Percentiles rank a stretch among this genome's conserved stretches.
Evolutionary conservation across 2,113 vertebrate genomes (phyloP).

Genomic region (Furnarius figulus): DNA sequence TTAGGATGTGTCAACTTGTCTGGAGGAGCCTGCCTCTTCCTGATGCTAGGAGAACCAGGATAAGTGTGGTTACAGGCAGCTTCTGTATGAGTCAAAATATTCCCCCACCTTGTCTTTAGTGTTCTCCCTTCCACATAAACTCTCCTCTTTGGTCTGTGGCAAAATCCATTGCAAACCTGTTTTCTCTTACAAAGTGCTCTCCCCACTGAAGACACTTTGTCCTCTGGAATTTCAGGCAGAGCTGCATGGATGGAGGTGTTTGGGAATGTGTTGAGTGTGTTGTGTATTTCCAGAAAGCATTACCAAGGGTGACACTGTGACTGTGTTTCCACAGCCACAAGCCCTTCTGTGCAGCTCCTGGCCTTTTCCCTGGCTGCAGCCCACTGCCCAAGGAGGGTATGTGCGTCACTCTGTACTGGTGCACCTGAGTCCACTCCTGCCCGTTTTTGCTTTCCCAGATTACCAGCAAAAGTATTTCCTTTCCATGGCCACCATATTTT

Average conservation of each 20-base stretch:
- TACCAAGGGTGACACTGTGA: background rate
- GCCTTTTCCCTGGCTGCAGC: background rate
- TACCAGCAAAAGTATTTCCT: background rate
- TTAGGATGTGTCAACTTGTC: background rate
- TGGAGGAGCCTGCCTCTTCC: background rate
- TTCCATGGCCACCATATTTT: rapidly evolving
- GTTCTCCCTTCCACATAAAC: background rate
- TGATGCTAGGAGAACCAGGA: background rate
- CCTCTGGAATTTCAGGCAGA: background rate
- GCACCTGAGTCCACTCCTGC: background rate
- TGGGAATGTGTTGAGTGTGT: rapidly evolving
- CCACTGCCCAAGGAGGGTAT: background rate
- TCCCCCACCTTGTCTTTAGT: background rate
- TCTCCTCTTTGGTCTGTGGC: background rate
- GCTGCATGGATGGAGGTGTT: rapidly evolving
- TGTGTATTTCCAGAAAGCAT: background rate
- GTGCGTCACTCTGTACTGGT: rapidly evolving
- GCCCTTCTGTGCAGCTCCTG: background rate
- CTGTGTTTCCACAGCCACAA: background rate
- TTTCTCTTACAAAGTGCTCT: background rate
- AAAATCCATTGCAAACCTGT: background rate
- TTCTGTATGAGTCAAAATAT: background rate
- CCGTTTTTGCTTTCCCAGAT: background rate
- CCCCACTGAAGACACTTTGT: background rate
- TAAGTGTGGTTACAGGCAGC: background rate